These are phyloP conservation scores for Jordanella pulchra DNA, from an alignment of 2,797 vertebrate species.

Conservation along the genomic window DNA sequence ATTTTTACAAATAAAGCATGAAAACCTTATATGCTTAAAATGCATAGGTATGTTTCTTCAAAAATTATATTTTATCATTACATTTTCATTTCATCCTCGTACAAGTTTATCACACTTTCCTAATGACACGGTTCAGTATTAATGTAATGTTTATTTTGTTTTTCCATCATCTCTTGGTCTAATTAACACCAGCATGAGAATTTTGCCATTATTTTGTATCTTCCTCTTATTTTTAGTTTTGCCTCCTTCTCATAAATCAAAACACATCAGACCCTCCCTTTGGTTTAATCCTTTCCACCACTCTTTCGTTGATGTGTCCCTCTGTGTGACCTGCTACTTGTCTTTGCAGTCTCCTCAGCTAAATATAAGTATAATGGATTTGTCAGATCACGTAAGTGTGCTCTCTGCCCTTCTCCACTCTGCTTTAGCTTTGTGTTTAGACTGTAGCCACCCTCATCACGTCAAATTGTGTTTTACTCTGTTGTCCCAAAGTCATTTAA, in stretches of 20 bases:
- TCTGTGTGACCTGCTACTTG: conserved; percentile 82
- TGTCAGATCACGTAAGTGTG: conserved; percentile 87
- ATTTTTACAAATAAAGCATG: not conserved
- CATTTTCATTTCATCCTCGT: conserved; percentile 41
- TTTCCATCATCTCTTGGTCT: conserved; percentile 25
- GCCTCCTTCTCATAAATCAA: conserved; percentile 16
- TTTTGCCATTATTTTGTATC: conserved; percentile 30
- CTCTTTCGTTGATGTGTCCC: conserved; percentile 68
- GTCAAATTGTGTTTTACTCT: conserved; percentile 62
- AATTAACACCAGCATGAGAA: conserved; percentile 12
- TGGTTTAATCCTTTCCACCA: conserved; percentile 54
- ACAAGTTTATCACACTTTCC: conserved; percentile 37
- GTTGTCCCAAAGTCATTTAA: conserved; percentile 52
- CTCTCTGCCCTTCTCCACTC: conserved; percentile 74
- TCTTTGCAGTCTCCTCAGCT: conserved; percentile 86
- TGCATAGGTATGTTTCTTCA: conserved; percentile 16
- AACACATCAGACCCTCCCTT: conserved; percentile 34
- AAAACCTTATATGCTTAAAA: not conserved
- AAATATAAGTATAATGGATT: conserved; percentile 90
- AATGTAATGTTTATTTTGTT: conserved; percentile 42
- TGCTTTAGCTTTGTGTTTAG: conserved; percentile 68
- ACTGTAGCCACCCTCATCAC: conserved; percentile 55
- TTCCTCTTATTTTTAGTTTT: conserved; percentile 32
- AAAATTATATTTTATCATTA: conserved; percentile 19
- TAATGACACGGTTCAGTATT: conserved; percentile 55